These are phyloP conservation scores for Ectropis crepuscularia DNA, from an alignment of 2,888 invertebrate species.

Conservation along the genomic window DNA sequence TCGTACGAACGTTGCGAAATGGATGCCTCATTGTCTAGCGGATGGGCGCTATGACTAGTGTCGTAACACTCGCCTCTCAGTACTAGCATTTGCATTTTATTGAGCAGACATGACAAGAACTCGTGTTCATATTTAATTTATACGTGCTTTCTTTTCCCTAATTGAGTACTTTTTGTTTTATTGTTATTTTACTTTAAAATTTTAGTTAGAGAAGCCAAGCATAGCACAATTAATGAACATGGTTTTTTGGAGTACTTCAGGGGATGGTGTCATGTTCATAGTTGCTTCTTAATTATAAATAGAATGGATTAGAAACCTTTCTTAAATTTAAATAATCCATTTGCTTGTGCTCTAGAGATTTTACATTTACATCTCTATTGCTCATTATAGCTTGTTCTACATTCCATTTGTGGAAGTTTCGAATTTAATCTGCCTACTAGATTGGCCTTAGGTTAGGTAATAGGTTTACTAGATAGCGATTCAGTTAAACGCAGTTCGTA, in stretches of 20 bases:
- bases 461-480: conserved; percentile 40
- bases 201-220: neutral
- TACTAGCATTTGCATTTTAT: conserved; percentile 37
- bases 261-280: neutral
- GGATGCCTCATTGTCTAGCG: conserved; percentile 75
- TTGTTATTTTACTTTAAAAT: neutral
- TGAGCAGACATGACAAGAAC: conserved; percentile 30
- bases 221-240: neutral
- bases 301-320: neutral
- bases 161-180: conserved; percentile 6
- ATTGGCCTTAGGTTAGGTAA: conserved; percentile 31
- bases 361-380: neutral
- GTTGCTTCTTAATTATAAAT: neutral
- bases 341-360: neutral
- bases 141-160: conserved; percentile 4
- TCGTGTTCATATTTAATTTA: conserved; percentile 17
- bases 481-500: conserved; percentile 52
- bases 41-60: conserved; percentile 58
- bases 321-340: neutral
- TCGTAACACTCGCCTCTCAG: conserved; percentile 48
- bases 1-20: conserved; percentile 70
- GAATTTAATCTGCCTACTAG: conserved; percentile 10
- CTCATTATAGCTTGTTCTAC: conserved; percentile 1
- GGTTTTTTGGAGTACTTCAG: conserved; percentile 7
- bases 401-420: conserved; percentile 7